phyloP scores from a whole-genome alignment of 2,113 vertebrate genomes.

The Ginglymostoma cirratum region DNA sequence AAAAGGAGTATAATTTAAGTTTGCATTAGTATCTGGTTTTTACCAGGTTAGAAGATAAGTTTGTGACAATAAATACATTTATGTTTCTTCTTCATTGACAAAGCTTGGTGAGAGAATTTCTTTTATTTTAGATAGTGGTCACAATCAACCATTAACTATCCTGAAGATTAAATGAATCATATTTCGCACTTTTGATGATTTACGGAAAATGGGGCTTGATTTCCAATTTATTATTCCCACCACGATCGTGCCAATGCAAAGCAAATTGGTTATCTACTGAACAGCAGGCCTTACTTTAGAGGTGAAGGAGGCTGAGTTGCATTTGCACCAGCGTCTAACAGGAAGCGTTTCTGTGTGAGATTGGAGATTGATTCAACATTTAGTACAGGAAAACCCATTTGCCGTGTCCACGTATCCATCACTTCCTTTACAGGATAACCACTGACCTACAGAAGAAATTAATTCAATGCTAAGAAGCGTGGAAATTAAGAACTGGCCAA shows the following conservation, averaged over 20 bases:
- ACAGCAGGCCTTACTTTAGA: slow-evolving; percentile 58
- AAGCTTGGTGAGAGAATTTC: no score
- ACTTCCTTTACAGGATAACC: slow-evolving; percentile 64
- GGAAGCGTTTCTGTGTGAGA: slow-evolving; percentile 74
- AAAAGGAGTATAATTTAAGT: no score
- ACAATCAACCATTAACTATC: no score
- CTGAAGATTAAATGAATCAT: no score
- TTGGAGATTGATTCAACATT: slow-evolving; percentile 44
- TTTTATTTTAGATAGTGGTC: no score
- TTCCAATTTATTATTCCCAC: no score
- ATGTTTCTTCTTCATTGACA: no score
- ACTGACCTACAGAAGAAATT: slow-evolving; percentile 63
- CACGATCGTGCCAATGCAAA: neutral
- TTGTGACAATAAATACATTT: no score
- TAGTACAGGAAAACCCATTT: slow-evolving; percentile 92
- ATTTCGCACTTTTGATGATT: no score
- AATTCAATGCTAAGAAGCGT: neutral
- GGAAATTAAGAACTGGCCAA: neutral
- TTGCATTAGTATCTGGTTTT: no score
- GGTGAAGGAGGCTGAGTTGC: slow-evolving; percentile 58
- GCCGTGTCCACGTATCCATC: slow-evolving; percentile 93
- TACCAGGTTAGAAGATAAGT: no score
- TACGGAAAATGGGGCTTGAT: no score
- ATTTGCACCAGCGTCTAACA: slow-evolving; percentile 72
- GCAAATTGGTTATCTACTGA: neutral